These are phyloP conservation scores for Tachysurus vachellii DNA, from an alignment of 2,113 vertebrate species.

Conservation along the genomic window DNA sequence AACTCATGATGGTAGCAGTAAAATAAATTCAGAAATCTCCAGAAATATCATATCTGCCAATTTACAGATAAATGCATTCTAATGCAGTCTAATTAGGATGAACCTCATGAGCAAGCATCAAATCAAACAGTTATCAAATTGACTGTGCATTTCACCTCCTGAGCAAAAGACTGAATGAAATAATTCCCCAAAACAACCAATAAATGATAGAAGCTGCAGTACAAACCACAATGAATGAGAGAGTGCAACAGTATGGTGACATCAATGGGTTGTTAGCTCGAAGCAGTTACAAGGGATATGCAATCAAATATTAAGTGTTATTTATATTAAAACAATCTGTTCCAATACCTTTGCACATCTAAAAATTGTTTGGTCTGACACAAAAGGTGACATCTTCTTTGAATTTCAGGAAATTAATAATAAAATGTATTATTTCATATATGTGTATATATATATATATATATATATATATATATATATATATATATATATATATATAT, in stretches of 20 bases:
- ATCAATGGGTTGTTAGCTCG: not conserved
- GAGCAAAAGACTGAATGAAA: too few relatives aligned
- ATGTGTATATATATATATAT: too few relatives aligned
- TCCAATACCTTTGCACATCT: not conserved
- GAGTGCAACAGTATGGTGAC: not conserved
- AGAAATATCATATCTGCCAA: too few relatives aligned
- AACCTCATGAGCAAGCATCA: not conserved
- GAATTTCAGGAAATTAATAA: not conserved
- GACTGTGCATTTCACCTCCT: not conserved
- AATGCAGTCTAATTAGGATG: too few relatives aligned
- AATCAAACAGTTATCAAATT: not conserved
- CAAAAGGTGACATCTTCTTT: not conserved
- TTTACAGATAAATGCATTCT: too few relatives aligned
- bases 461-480: too few relatives aligned
- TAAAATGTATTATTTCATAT: too few relatives aligned
- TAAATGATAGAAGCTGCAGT: not conserved
- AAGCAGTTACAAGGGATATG: not conserved
- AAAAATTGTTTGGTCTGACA: not conserved
- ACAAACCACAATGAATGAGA: not conserved
- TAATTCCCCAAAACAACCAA: not conserved
- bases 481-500: too few relatives aligned
- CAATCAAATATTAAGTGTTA: not conserved
- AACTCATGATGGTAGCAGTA: too few relatives aligned
- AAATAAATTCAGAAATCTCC: too few relatives aligned
- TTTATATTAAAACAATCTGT: not conserved